A percentile compares a stretch with the other conserved stretches of the same genome.
Conservation (phyloP, 2,113 vertebrate genomes). For the Amazona vittata region DNA sequence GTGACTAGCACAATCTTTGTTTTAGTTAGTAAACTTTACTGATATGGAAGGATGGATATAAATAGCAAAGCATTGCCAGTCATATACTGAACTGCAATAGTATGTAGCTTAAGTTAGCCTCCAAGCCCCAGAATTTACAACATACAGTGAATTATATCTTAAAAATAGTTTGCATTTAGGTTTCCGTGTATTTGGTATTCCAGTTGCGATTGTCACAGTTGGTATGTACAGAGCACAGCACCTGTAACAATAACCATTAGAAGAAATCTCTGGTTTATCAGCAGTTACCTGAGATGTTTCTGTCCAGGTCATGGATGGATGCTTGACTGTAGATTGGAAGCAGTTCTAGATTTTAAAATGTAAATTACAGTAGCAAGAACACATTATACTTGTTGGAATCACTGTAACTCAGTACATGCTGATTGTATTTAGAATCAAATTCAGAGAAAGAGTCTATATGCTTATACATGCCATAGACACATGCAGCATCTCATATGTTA, state of each 20-base stretch:
- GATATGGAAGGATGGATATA: not conserved
- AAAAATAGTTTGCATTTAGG: not conserved
- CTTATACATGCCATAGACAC: not conserved
- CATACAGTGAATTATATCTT: not conserved
- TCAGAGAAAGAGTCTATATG: not conserved
- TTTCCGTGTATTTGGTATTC: not conserved
- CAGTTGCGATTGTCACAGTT: not conserved
- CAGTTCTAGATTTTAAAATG: not conserved
- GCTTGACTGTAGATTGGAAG: not conserved
- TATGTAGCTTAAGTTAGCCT: constrained; percentile 1
- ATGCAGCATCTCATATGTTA: not conserved
- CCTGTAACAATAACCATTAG: not conserved
- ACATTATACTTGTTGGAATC: not conserved
- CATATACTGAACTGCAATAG: not conserved
- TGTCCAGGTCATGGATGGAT: not conserved
- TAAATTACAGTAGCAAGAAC: not conserved
- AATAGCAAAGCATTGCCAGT: not conserved
- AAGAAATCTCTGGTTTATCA: not conserved
- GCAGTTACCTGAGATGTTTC: not conserved
- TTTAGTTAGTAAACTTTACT: constrained; percentile 14
- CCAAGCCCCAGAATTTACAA: not conserved
- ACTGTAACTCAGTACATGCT: not conserved
- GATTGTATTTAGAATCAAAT: not conserved
- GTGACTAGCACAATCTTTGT: not conserved
- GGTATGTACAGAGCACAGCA: not conserved